phyloP scores from a whole-genome alignment of 2,113 vertebrate genomes.

The Aspidoscelis tigris region DNA sequence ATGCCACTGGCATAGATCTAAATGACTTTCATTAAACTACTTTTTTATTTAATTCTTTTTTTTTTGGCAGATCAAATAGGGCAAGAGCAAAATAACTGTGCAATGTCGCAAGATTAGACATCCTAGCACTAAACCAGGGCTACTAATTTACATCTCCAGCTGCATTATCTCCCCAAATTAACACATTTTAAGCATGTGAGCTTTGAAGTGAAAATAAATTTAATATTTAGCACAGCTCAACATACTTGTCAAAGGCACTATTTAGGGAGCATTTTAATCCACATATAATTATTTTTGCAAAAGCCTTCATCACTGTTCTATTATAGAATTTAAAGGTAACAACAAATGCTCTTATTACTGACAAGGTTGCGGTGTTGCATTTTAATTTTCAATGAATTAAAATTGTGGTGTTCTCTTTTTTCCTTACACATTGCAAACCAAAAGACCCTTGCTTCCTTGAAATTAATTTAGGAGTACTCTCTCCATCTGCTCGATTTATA shows the following conservation, averaged over 20 bases:
- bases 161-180: slow-evolving; percentile 31
- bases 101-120: slow-evolving; percentile 24
- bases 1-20: not conserved
- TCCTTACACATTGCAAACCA: too few species aligned
- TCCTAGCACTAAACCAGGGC: slow-evolving; percentile 2
- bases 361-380: not conserved
- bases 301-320: not conserved
- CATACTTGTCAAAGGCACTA: not conserved
- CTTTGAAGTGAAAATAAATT: slow-evolving; percentile 23
- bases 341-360: not conserved
- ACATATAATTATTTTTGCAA: not conserved
- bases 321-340: not conserved
- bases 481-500: not conserved
- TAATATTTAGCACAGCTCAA: slow-evolving; percentile 5
- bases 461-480: not conserved
- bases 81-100: slow-evolving; percentile 7
- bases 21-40: not conserved
- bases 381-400: not conserved
- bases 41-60: not conserved
- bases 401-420: not conserved
- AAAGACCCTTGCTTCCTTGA: not conserved
- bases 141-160: slow-evolving; percentile 25
- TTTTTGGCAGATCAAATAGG: slow-evolving; percentile 11
- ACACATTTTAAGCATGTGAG: slow-evolving; percentile 27
- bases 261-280: not conserved